Conservation (phyloP, 2,888 invertebrate genomes). For the Selenia dentaria region DNA sequence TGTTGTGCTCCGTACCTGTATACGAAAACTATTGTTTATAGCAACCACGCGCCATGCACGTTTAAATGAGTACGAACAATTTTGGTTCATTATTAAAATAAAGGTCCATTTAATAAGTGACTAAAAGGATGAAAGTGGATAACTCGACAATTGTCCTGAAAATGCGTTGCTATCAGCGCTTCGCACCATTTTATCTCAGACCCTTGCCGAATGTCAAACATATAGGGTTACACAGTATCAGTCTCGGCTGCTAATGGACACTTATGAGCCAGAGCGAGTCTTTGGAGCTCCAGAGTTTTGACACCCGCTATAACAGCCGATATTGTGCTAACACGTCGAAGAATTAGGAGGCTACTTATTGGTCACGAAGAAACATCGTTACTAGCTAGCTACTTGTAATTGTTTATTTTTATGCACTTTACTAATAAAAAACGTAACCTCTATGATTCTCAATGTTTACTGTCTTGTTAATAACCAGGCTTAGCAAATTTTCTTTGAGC, state of each 20-base stretch:
- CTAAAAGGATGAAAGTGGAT: constrained; percentile 16
- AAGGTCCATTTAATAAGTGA: constrained; percentile 9
- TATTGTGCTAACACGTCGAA: constrained; percentile 37
- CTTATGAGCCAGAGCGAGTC: constrained; percentile 62
- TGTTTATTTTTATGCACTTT: no score
- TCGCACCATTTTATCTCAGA: constrained; percentile 55
- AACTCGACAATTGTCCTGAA: constrained; percentile 43
- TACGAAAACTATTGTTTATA: constrained; percentile 44
- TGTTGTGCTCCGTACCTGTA: constrained; percentile 29
- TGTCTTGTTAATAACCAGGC: constrained; percentile 26
- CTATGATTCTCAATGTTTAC: constrained; percentile 25
- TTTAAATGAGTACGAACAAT: neutral
- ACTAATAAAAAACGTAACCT: constrained; percentile 21
- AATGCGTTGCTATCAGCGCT: constrained; percentile 52
- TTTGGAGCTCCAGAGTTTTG: constrained; percentile 59
- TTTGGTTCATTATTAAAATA: constrained; percentile 2
- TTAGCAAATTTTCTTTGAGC: constrained; percentile 14
- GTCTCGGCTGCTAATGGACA: constrained; percentile 73
- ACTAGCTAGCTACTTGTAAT: no score
- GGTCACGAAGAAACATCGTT: constrained; percentile 18
- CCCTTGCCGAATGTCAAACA: constrained; percentile 68
- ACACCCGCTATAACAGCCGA: constrained; percentile 55
- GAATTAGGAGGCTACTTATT: constrained; percentile 32
- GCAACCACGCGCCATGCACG: neutral
- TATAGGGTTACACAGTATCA: constrained; percentile 75